Evolutionary conservation across 2,797 vertebrate species (phyloP).

Genomic region (Allobates femoralis): DNA sequence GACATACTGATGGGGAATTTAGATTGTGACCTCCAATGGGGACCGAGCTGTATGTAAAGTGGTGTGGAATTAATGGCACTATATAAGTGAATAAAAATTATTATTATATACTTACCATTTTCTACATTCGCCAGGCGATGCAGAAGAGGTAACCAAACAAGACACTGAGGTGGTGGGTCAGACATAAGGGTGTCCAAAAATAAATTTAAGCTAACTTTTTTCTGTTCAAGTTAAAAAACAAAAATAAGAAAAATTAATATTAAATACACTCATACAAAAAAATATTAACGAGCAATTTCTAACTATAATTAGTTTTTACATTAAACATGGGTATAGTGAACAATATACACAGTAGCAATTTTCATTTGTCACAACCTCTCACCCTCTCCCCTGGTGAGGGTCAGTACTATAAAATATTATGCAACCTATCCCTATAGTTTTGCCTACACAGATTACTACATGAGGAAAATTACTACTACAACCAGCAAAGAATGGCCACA

Average conservation of each 20-base stretch:
- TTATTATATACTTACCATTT: constrained; percentile 83
- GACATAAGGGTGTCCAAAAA: constrained; percentile 98
- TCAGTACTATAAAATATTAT: background rate
- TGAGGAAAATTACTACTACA: background rate
- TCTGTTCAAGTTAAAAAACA: constrained; percentile 78
- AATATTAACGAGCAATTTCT: background rate
- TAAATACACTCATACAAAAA: background rate
- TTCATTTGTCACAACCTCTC: background rate
- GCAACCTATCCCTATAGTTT: background rate
- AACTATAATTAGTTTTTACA: background rate
- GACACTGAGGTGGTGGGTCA: constrained; percentile 97
- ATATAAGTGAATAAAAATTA: no score
- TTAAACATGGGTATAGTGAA: background rate
- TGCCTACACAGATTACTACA: background rate
- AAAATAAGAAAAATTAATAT: constrained; percentile 20
- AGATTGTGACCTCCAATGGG: no score
- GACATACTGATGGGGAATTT: no score
- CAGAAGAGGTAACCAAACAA: constrained; percentile 97
- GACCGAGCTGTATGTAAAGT: no score
- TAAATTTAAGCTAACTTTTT: constrained; percentile 94
- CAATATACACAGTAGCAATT: background rate
- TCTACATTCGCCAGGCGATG: constrained; percentile 97
- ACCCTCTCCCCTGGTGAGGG: background rate
- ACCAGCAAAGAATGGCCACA: background rate
- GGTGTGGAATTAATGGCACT: no score